Evolutionary conservation across 2,888 invertebrate species (phyloP), one percentile per base, ranked within the genome.

Genomic region (Cheilosia soror): DNA sequence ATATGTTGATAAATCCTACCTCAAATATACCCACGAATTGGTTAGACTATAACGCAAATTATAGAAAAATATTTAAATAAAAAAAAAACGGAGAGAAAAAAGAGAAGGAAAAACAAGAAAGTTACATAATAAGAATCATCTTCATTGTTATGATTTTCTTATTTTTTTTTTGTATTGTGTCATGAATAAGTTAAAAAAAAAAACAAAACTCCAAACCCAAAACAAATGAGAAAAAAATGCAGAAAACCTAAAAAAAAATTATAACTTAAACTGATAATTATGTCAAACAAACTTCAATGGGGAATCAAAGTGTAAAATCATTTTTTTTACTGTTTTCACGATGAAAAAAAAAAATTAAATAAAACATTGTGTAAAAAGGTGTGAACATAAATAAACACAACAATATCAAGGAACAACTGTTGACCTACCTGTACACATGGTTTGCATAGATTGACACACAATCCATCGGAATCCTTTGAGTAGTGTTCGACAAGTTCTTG

Each of bases 401-500:
- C 9, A 7, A 40, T 33, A 11, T 5, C 6, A 20, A 47, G 57
- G 76, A 82, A 66, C 53, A 53, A n/a, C 4, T 20, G 58, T 25
- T 44, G 82, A 80, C 88, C 91, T 93, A 97, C 97, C 96, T 98
- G 97, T 88, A 98, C 96, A 93, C 98, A 98, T 68, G 98, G 97
- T 92, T 97, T 98, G 93, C 96, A 96, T 88, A 99, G 95, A 92
- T 98, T 98, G 86, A 99, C 99, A 93, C 99, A 99, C 71, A 99
- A 95, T 15, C 99, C 99, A 92, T 99, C 99, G 15, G 99, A 97
- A 92, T 99, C 98, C 93, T 97, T 96, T 93, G 97, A 97, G 93
- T 99, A 99, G 93, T 99, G 98, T 90, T 98, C 98, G 57, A 99
- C 99, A 72, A 99, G 95, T 92, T 99, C 99, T 92, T 98, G 98